Conservation (phyloP, 2,797 vertebrate genomes). For the Arctocebus calabarensis region DNA sequence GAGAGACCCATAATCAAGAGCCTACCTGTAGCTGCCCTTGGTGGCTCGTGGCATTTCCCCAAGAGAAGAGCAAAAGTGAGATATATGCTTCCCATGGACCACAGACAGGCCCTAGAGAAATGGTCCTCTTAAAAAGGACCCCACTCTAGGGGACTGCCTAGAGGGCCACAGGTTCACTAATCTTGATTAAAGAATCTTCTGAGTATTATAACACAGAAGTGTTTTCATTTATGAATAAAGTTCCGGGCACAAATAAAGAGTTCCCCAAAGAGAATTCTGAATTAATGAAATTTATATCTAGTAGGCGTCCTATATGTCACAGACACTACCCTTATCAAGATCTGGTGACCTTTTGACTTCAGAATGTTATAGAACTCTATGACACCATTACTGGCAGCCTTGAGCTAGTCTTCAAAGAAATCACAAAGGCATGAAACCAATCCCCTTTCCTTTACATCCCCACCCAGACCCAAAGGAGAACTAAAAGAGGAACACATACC, state of each 20-base stretch:
- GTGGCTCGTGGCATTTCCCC: background rate
- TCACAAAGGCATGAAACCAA: background rate
- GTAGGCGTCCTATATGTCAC: background rate
- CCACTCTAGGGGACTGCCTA: background rate
- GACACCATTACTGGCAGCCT: background rate
- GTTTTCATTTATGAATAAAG: background rate
- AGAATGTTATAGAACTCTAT: background rate
- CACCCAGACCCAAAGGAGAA: conserved; percentile 14
- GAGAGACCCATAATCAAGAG: background rate
- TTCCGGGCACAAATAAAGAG: background rate
- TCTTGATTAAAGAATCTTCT: conserved; percentile 16
- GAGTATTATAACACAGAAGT: background rate
- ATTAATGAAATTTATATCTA: background rate
- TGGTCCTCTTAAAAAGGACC: background rate
- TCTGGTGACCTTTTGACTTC: background rate
- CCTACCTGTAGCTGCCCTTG: background rate
- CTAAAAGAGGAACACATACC: conserved; percentile 39
- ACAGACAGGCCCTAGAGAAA: background rate
- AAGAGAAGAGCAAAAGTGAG: background rate
- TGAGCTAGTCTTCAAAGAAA: background rate
- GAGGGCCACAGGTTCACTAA: background rate
- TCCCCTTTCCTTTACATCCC: background rate
- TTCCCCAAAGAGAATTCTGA: background rate
- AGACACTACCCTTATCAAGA: background rate
- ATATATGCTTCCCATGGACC: background rate